Evolutionary conservation across 1,140 invertebrate genomes (phyloP), one percentile per base, ranked within the genome.

Genomic region (Cotesia chilonis): DNA sequence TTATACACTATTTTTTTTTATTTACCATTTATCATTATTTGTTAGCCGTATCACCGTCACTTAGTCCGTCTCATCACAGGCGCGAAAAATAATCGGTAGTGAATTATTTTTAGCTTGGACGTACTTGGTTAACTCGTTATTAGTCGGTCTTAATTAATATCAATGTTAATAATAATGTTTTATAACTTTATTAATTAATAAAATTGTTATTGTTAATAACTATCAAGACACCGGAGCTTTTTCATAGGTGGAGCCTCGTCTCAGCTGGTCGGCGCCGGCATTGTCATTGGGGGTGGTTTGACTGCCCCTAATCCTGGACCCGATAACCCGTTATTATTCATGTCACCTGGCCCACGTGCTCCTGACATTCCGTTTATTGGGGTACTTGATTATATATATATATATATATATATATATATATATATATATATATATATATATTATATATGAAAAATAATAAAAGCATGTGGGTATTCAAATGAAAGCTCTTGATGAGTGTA

Each of bases 221-320:
- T 79, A 73, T 86, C 84, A 77, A 86, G 84, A 80, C 85, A 87
- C 76, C 84, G 83, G 70, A 87, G 80, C 77, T 87, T 87, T 70
- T 87, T 87, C 73, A 85, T 68, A 9, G 84, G 83, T 37, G 79
- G 78, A 68, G 80, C 82, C 81, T 85, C 84, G 81, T 87, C 84
- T 87, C 86, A 87, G 85, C 86, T 87, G 73, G 84, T 85, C 68
- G 85, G 84, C 9, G 86, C 84, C 41, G 85, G 82, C 84, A 87
- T 86, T 68, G 85, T 80, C 82, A 87, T 85, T 51, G 85, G 84
- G 1, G 84, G 78, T 36, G 84, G 80, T 78, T 87, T 87, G 6
- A 87, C 84, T 7, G 83, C 76, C 4, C 84, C 86, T n/a, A 87
- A 78, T 5, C 84, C 84, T 3, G 85, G 83, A 7, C 84, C 86